Evolutionary conservation across 2,797 vertebrate species (phyloP), one percentile per base, ranked within the genome.

Genomic region (Coccyzus lansbergi): DNA sequence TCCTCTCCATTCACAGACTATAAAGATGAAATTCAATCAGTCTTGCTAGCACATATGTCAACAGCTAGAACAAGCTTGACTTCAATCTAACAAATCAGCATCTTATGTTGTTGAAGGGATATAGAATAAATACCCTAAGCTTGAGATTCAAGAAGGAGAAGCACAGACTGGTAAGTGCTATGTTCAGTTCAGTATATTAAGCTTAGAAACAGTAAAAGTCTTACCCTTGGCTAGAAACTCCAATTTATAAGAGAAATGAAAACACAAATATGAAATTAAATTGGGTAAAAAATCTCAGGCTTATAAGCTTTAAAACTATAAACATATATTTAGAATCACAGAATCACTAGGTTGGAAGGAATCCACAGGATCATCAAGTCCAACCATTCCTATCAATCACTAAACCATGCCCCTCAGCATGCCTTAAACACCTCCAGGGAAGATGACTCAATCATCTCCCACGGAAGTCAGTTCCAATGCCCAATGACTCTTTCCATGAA

Each of bases 81-180:
- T 91, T 90, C 55, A 74, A 82, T 92, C 68, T 51, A 79, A 71
- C 29, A 95, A 94, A 79, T 91, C 40, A 75, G 31, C 70, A 36
- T 92, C 64, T 90, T 86, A 31, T 46, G 52, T 59, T 59, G 59
- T 95, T 83, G 74, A 93, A 86, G 21, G 4, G 33, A 89, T 88
- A 28, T 38, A 70, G 15, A 82, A 86, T 55, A 82, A 92, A 90
- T 82, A 22, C 25, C 88, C 75, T 78, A 91, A 34, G 34, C 24
- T 40, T 90, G 14, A 48, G 25, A 90, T 93, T 91, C 58, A 80
- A 74, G 79, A 81, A 46, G 79, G 42, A 81, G 42, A 53, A 88
- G 44, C 31, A 49, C 40, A 26, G 26, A 70, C 68, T 86, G 58
- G 59, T 86, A 44, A 86, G 62, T 72, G 56, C 25, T 26, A 46